Conservation (phyloP, 2,888 invertebrate species). For the Argynnis bischoffii region DNA sequence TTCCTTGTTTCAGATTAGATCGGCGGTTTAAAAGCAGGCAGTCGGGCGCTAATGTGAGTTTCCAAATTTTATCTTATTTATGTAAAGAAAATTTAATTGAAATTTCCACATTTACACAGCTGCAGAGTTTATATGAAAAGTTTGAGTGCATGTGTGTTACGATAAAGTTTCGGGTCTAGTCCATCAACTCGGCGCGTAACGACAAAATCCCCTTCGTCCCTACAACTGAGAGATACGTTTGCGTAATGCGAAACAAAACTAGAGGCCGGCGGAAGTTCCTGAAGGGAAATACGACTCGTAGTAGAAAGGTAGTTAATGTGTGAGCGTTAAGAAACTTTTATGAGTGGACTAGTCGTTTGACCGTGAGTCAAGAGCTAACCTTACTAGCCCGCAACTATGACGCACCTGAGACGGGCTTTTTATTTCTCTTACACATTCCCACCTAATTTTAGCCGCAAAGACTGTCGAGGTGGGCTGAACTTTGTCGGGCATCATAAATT, state of each 20-base stretch:
- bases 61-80: slow-evolving; percentile 73
- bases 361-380: slow-evolving; percentile 77
- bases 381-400: slow-evolving; percentile 62
- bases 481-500: slow-evolving; percentile 82
- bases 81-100: slow-evolving; percentile 67
- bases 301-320: slow-evolving; percentile 68
- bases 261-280: slow-evolving; percentile 58
- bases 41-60: slow-evolving; percentile 80
- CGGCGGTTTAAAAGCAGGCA: slow-evolving; percentile 78
- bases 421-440: slow-evolving; percentile 77
- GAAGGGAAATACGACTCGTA: slow-evolving; percentile 68
- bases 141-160: slow-evolving; percentile 48
- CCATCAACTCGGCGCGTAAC: slow-evolving; percentile 44
- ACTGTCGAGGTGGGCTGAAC: slow-evolving; percentile 77
- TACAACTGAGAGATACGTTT: slow-evolving; percentile 48
- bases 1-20: slow-evolving; percentile 82
- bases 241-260: slow-evolving; percentile 63
- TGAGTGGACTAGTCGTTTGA: slow-evolving; percentile 73
- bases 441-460: slow-evolving; percentile 76
- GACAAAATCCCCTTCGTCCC: slow-evolving; percentile 46
- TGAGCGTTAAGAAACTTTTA: slow-evolving; percentile 79
- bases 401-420: slow-evolving; percentile 78
- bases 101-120: slow-evolving; percentile 48
- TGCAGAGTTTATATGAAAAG: slow-evolving; percentile 45
- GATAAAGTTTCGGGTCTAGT: slow-evolving; percentile 59